These are phyloP conservation scores for Magallana nippona DNA, from an alignment of 2,888 invertebrate genomes.

Conservation along the genomic window DNA sequence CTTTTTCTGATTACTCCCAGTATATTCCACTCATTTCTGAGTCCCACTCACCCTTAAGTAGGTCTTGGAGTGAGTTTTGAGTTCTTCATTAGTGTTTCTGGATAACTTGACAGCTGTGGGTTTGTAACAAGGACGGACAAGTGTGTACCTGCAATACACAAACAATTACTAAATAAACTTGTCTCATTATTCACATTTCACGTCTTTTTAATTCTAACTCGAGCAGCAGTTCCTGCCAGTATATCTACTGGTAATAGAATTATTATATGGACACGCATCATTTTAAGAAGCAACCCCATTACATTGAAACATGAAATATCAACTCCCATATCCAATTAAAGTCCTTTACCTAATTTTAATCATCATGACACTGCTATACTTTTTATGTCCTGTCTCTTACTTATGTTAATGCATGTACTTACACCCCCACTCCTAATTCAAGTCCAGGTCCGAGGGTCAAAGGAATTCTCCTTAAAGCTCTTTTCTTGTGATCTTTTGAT, in stretches of 20 bases:
- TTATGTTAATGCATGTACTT: conserved; percentile 68
- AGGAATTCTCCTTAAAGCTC: conserved; percentile 83
- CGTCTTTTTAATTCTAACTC: too few relatives aligned
- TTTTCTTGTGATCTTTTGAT: conserved; percentile 84
- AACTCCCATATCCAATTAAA: too few relatives aligned
- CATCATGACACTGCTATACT: background rate
- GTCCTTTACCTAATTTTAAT: too few relatives aligned
- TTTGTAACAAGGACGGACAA: conserved; percentile 77
- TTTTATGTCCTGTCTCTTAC: background rate
- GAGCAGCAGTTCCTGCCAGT: too few relatives aligned
- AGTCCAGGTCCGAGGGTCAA: conserved; percentile 83
- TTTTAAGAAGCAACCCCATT: too few relatives aligned
- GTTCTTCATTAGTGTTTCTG: conserved; percentile 80
- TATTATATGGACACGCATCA: too few relatives aligned
- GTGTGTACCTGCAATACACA: conserved; percentile 72
- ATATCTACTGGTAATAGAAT: too few relatives aligned
- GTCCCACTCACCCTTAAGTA: conserved; percentile 74
- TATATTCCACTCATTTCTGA: background rate
- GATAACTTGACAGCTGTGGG: conserved; percentile 79
- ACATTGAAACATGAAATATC: too few relatives aligned
- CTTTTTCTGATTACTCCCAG: background rate
- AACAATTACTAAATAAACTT: too few relatives aligned
- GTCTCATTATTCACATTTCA: too few relatives aligned
- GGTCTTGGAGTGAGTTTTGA: conserved; percentile 75
- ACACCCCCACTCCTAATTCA: conserved; percentile 85